A percentile compares a stretch with the other conserved stretches of the same genome.
Conservation (phyloP, 1,140 invertebrate genomes). For the Leucophenga varia region DNA sequence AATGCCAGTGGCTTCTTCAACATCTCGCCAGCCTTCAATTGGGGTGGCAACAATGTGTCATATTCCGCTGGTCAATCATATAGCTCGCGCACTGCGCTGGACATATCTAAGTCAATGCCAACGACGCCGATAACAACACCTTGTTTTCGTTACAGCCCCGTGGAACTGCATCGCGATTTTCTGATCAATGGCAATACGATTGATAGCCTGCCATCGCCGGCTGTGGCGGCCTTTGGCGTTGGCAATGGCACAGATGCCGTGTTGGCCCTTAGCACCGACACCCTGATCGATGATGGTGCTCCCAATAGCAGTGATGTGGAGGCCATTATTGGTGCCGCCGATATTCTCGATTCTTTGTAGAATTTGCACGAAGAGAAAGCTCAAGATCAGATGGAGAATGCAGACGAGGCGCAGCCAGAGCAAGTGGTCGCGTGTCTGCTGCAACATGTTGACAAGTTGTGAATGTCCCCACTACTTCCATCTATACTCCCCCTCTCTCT, state of each 20-base stretch:
- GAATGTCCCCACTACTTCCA: no score
- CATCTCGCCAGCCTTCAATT: conserved; percentile 35
- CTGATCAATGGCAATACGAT: conserved; percentile 64
- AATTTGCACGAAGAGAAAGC: conserved; percentile 53
- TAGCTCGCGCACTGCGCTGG: conserved; percentile 27
- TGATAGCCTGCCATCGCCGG: conserved; percentile 35
- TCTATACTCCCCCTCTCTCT: no score
- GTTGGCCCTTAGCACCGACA: conserved; percentile 22
- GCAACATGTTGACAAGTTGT: conserved; percentile 38
- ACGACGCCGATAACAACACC: conserved; percentile 61
- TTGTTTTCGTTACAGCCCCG: conserved; percentile 63
- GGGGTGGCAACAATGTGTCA: conserved; percentile 25
- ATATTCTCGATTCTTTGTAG: conserved; percentile 49
- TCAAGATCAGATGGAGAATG: conserved; percentile 26
- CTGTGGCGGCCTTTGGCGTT: conserved; percentile 18
- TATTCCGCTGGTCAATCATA: conserved; percentile 13
- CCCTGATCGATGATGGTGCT: conserved; percentile 35
- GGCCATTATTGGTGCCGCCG: conserved; percentile 39
- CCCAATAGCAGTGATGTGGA: conserved; percentile 38
- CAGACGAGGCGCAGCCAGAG: conserved; percentile 11
- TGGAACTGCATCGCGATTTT: conserved; percentile 59
- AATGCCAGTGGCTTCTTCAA: conserved; percentile 26
- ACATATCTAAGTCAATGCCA: conserved; percentile 66
- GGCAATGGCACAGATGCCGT: conserved; percentile 19
- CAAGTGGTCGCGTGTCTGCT: conserved; percentile 32